Base-by-base conservation (phyloP, 2,797 vertebrate species). In the Periparus ater region DNA sequence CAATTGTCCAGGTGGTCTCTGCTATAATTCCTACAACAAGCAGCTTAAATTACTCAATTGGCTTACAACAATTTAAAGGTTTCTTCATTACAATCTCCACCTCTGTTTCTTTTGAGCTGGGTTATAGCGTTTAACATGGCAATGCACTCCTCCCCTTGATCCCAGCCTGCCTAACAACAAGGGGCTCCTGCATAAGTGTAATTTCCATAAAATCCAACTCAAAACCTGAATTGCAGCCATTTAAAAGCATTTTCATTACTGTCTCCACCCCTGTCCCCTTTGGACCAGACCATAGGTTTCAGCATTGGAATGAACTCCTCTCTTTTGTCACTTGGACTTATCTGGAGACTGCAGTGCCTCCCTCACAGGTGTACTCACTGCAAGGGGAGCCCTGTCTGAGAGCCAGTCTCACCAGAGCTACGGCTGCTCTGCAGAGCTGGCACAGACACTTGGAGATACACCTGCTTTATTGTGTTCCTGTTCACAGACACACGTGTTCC, bases 331-430 rank as follows among this genome's bases (percentile, higher is more conserved):
- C 19, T 42, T 66, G 40, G 9, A 29, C 2, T 73, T 61, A 15
- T 1, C 16, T 14, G 42, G 34, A 54, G 17, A 4, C 34, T 44
- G 34, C 66, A 48, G 34, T 11, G 19, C 40, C 11, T 47, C 22
- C 40, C 11, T 47, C 10, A 25, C 17, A 18, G 22, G 7, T 66
- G 7, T 32, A 21, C 13, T 16, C 0, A 0, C 26, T 66, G 47
- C 47, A n/a, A 25, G 53, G 9, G 16, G 19, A 66, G 32, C 34
- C 34, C 72, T 78, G 20, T 36, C 34, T 48, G 53, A 1, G 6
- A 60, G 30, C 45, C 60, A 65, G 51, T 11, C 14, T 32, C 45
- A 40, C 16, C 53, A 60, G 34, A 61, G 30, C 16, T 21, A 4
- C 2, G 36, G 80, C 19, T 78, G 66, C 60, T 54, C 60, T 78